phyloP scores from a whole-genome alignment of 2,888 invertebrate species.

The Phaonia tiefii region DNA sequence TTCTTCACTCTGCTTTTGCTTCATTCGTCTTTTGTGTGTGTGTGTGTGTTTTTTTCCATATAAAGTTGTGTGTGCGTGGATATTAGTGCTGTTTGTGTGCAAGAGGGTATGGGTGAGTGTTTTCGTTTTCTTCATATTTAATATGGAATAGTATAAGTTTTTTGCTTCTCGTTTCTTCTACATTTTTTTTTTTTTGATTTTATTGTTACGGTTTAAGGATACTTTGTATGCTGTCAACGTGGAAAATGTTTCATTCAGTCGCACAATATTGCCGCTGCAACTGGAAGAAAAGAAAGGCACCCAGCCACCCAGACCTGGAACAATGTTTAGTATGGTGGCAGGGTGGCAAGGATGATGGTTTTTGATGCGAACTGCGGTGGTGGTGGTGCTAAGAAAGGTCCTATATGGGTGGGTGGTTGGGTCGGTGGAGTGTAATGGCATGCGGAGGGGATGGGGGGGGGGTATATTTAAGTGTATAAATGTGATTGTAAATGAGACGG shows the following conservation, averaged over 20 bases:
- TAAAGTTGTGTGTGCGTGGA: not conserved
- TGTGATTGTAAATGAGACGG: conserved; percentile 35
- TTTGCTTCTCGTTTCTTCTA: no score
- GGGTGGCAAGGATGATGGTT: conserved; percentile 24
- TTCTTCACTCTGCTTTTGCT: not conserved
- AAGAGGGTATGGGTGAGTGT: conserved; percentile 30
- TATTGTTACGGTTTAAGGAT: conserved; percentile 79
- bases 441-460: no score
- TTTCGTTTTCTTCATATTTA: not conserved
- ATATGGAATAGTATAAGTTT: not conserved
- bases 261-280: conserved; percentile 56
- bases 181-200: conserved; percentile 63
- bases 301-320: not conserved
- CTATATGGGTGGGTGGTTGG: conserved; percentile 10
- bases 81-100: not conserved
- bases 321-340: no score
- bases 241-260: conserved; percentile 68
- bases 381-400: not conserved
- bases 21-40: conserved; percentile 66
- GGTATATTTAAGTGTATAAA: not conserved
- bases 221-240: conserved; percentile 80
- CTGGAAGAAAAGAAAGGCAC: conserved; percentile 48
- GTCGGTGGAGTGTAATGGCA: not conserved
- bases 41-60: conserved; percentile 19
- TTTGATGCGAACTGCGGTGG: conserved; percentile 18